phyloP scores from a whole-genome alignment of 1,140 invertebrate species.

The Habropoda laboriosa region DNA sequence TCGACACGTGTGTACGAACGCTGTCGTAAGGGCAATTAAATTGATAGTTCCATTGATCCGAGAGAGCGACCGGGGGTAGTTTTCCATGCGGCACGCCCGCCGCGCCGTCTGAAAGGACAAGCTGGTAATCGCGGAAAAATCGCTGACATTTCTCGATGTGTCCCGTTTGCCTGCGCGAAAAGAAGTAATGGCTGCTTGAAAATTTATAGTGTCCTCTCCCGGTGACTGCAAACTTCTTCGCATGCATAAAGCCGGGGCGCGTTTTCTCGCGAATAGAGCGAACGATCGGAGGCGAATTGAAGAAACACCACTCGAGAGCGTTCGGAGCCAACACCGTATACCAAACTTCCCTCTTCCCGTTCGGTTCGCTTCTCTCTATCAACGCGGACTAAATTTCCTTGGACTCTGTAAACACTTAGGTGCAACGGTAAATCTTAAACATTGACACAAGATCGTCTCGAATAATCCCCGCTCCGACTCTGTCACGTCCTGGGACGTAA shows the following conservation, averaged over 20 bases:
- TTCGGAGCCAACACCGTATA: not conserved
- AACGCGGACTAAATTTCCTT: constrained; percentile 5
- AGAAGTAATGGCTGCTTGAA: not conserved
- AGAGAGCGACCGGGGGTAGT: not conserved
- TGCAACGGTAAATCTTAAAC: constrained; percentile 29
- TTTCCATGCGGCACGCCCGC: not conserved
- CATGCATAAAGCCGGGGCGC: constrained; percentile 21
- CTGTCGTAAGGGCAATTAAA: not conserved
- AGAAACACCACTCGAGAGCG: constrained; percentile 22
- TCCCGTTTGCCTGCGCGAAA: not conserved
- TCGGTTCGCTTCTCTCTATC: constrained; percentile 21
- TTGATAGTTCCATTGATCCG: not conserved
- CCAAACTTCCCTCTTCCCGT: too few species aligned
- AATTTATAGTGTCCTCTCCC: constrained; percentile 14
- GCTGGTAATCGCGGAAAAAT: not conserved
- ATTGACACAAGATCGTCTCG: constrained; percentile 21
- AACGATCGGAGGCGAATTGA: constrained; percentile 24
- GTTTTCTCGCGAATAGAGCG: too few species aligned
- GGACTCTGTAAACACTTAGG: constrained; percentile 17
- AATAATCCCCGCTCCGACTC: too few species aligned
- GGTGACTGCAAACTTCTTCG: not conserved
- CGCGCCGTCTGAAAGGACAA: too few species aligned
- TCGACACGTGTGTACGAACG: not conserved
- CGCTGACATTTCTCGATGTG: not conserved
- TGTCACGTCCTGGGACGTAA: not conserved